Conservation (phyloP, 2,797 vertebrate species). For the Sebastes melanostomus region DNA sequence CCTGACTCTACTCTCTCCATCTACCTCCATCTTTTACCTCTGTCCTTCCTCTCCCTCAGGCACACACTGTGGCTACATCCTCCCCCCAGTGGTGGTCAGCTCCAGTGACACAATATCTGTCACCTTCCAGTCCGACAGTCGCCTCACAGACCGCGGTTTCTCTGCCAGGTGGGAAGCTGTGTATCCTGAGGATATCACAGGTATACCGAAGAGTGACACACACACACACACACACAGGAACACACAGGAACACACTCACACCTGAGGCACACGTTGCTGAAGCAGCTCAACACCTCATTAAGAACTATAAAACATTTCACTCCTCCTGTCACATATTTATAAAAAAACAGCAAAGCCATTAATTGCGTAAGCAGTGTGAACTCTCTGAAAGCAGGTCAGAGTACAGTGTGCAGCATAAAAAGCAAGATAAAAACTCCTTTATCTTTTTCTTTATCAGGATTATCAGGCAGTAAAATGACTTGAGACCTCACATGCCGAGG, state of each 20-base stretch:
- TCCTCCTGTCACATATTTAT: constrained; percentile 2
- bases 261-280: constrained; percentile 15
- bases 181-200: constrained; percentile 82
- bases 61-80: constrained; percentile 78
- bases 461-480: constrained; percentile 4
- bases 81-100: constrained; percentile 80
- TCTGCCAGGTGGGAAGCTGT: constrained; percentile 82
- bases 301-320: constrained; percentile 32
- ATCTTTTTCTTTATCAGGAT: constrained; percentile 32
- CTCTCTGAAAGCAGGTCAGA: constrained; percentile 34
- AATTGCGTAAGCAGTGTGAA: constrained; percentile 6
- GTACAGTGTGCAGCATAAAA: constrained; percentile 24
- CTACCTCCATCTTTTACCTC: constrained; percentile 1
- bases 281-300: constrained; percentile 32
- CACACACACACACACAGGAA: not conserved
- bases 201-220: constrained; percentile 58
- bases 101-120: constrained; percentile 72
- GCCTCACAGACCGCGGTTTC: constrained; percentile 82
- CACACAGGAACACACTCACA: constrained; percentile 8
- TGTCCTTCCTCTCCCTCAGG: constrained; percentile 55
- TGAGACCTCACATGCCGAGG: not conserved
- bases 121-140: constrained; percentile 79
- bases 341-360: constrained; percentile 18
- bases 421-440: constrained; percentile 34
- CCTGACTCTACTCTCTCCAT: not conserved